Evolutionary conservation across 1,140 invertebrate genomes (phyloP).

Genomic region (Tetramorium parvispinum): DNA sequence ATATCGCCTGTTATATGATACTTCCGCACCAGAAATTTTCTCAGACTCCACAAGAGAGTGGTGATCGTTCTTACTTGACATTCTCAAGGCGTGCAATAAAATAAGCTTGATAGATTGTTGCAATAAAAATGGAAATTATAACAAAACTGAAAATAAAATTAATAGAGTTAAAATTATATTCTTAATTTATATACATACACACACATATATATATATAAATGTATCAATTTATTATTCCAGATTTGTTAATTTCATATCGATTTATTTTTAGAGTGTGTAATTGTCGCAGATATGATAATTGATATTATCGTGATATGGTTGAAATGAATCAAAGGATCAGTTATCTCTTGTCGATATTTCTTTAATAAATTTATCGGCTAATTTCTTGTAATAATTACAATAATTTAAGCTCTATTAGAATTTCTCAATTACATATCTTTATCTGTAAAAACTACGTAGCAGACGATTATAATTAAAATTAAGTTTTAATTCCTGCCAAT

Average conservation of each 20-base stretch:
- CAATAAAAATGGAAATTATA: slow-evolving; percentile 31
- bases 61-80: slow-evolving; percentile 42
- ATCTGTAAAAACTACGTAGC: neutral
- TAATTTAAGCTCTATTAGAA: neutral
- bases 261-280: neutral
- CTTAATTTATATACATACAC: neutral
- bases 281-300: neutral
- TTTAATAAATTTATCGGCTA: too few relatives aligned
- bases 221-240: neutral
- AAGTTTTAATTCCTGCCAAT: neutral
- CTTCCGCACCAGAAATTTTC: slow-evolving; percentile 1
- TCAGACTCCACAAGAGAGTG: slow-evolving; percentile 25
- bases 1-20: slow-evolving; percentile 8
- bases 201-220: neutral
- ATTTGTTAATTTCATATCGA: neutral
- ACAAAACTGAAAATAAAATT: neutral
- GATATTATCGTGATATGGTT: neutral
- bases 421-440: neutral
- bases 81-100: slow-evolving; percentile 15
- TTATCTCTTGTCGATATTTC: slow-evolving; percentile 28
- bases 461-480: neutral
- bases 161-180: neutral
- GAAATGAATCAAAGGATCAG: neutral
- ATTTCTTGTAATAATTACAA: neutral
- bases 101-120: neutral